Evolutionary conservation across 1,140 invertebrate species (phyloP).

Genomic region (Drosophila paulistorum): DNA sequence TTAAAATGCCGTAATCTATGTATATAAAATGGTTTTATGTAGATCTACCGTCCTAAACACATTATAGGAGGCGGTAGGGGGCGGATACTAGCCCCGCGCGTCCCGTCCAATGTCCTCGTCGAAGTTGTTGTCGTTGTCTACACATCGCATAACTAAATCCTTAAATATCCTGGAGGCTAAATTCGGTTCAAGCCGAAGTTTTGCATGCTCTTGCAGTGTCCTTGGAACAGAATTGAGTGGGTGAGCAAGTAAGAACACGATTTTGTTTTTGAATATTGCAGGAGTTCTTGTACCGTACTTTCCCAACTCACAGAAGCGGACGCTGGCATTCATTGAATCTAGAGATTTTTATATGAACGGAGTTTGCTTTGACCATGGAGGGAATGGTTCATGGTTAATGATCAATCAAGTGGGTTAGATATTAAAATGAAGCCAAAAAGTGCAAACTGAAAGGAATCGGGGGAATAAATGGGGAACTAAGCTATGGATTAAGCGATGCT

Average conservation of each 20-base stretch:
- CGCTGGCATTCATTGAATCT: no score
- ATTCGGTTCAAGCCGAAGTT: slow-evolving; percentile 26
- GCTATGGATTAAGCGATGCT: slow-evolving; percentile 5
- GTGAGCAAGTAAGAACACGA: no score
- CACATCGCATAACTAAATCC: slow-evolving; percentile 50
- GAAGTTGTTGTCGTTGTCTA: slow-evolving; percentile 43
- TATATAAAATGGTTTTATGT: slow-evolving; percentile 57
- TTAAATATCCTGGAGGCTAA: slow-evolving; percentile 61
- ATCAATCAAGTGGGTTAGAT: not conserved
- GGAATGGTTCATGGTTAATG: not conserved
- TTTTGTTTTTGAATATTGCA: no score
- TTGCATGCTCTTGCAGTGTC: not conserved
- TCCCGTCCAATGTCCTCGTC: slow-evolving; percentile 8
- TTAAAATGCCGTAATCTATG: slow-evolving; percentile 75
- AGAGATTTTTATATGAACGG: no score
- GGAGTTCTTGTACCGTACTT: no score
- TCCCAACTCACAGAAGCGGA: no score
- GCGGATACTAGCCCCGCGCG: not conserved
- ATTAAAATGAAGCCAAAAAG: not conserved
- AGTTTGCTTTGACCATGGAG: no score
- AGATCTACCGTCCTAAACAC: slow-evolving; percentile 67
- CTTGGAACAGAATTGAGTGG: no score
- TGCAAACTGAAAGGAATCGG: not conserved
- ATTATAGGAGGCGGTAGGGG: slow-evolving; percentile 39
- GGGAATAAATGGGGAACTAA: not conserved